A percentile compares a stretch with the other conserved stretches of the same genome.
phyloP scores from a whole-genome alignment of 1,140 invertebrate species.

The Nylanderia fulva region DNA sequence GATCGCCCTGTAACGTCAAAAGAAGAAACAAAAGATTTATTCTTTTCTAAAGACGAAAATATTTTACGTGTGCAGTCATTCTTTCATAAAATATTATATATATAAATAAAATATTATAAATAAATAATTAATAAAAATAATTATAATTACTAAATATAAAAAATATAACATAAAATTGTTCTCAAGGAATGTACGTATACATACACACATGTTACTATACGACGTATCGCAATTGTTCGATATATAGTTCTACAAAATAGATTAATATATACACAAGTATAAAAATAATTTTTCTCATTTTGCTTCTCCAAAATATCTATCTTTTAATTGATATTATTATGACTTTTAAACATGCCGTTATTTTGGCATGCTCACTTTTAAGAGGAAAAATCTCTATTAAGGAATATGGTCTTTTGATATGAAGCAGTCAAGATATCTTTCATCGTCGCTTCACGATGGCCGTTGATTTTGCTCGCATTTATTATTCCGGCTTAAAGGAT shows the following conservation, averaged over 20 bases:
- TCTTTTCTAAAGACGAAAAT: slow-evolving; percentile 2
- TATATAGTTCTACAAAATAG: neutral
- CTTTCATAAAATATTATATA: slow-evolving; percentile 7
- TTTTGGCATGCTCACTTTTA: neutral
- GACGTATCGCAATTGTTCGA: neutral
- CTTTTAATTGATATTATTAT: neutral
- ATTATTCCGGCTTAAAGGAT: slow-evolving; percentile 65
- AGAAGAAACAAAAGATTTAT: neutral
- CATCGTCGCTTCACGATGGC: slow-evolving; percentile 15
- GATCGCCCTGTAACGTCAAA: neutral
- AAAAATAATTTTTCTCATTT: neutral
- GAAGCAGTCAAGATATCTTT: slow-evolving; percentile 4
- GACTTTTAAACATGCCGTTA: neutral
- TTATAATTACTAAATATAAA: no score
- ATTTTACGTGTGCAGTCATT: neutral
- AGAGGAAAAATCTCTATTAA: neutral
- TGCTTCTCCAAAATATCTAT: neutral
- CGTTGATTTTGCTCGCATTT: slow-evolving; percentile 56
- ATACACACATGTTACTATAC: neutral
- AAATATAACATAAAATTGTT: neutral
- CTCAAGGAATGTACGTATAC: no score
- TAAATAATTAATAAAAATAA: slow-evolving; percentile 30
- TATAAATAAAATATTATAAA: slow-evolving; percentile 13
- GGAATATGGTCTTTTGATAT: neutral
- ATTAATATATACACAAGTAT: neutral